Conservation (phyloP, 2,797 vertebrate genomes). For the Micrastur ruficollis region DNA sequence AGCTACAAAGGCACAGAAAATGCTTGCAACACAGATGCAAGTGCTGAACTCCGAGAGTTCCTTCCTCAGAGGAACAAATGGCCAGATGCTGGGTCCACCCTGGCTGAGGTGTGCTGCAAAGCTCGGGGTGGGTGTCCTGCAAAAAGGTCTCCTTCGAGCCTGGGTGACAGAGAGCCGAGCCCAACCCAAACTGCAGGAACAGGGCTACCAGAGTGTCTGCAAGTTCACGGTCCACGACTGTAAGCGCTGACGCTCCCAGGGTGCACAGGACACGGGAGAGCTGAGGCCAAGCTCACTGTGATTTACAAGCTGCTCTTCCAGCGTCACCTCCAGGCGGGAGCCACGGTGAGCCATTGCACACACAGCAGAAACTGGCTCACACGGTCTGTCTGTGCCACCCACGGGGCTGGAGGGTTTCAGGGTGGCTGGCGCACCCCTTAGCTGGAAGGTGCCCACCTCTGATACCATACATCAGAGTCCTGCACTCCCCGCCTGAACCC, state of each 20-base stretch:
- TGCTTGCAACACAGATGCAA: slow-evolving; percentile 1
- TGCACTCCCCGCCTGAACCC: background rate
- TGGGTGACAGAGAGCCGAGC: background rate
- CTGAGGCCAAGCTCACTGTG: background rate
- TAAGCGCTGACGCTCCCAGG: background rate
- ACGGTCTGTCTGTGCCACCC: fast-evolving
- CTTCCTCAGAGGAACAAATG: background rate
- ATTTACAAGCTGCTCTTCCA: background rate
- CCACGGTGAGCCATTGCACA: fast-evolving
- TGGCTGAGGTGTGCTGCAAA: background rate
- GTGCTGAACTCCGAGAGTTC: background rate
- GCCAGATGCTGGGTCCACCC: background rate
- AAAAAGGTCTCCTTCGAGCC: background rate
- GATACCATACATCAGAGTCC: background rate
- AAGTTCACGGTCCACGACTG: background rate
- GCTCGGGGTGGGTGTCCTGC: background rate
- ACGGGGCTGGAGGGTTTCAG: fast-evolving
- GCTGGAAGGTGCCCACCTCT: background rate
- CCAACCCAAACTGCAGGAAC: background rate
- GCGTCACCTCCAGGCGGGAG: background rate
- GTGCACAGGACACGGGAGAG: background rate
- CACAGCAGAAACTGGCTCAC: background rate
- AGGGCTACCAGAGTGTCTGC: background rate
- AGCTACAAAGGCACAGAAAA: slow-evolving; percentile 30
- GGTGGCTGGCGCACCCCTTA: background rate